Base-by-base conservation (phyloP, 2,888 invertebrate genomes). In the Bembecia ichneumoniformis region DNA sequence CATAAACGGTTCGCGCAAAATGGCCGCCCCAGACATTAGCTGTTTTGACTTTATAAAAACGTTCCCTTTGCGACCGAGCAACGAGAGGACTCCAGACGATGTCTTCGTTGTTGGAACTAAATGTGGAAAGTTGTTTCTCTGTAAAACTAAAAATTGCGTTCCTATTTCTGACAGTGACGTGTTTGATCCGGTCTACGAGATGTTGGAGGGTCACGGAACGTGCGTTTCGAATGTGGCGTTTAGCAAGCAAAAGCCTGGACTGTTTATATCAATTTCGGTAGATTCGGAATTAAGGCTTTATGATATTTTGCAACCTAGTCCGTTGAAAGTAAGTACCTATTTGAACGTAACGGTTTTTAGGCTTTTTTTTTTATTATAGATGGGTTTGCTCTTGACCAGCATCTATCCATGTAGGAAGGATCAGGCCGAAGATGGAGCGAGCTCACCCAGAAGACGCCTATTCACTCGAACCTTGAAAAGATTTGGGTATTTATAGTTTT, bases 41-140 rank as follows among this genome's bases (percentile, higher is more conserved):
- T 82, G 83, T 54, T 82, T 86, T 35, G 84, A 83, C 49, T 83
- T 81, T 47, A 71, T 77, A 0, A 82, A 74, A 52, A 60, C 63
- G 0, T 73, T 57, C 43, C 77, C 81, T 0, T 51, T 80, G 0
- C 59, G 76, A 0, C 70, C 77, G 0, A 61, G 66, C 11, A 73
- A 74, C 0, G 71, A 81, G 43, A 76, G 69, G 15, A 58, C 66
- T 0, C 58, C 72, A 0, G 74, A 73, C 5, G 77, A 82, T 14
- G 54, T 82, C 0, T 84, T 86, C 36, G 79, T 82, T 0, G 82
- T 82, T 0, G 84, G 84, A 0, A 62, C 77, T 0, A 76, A 68
- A 9, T 64, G 67, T 4, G 86, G 86, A 0, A 55, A 57, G 10
- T 47, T 86, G 5, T 76, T 63, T 34, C 48, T 82, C 2, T 84